Evolutionary conservation across 2,888 invertebrate genomes (phyloP), one percentile per base, ranked within the genome.

Genomic region (Altica lythri): DNA sequence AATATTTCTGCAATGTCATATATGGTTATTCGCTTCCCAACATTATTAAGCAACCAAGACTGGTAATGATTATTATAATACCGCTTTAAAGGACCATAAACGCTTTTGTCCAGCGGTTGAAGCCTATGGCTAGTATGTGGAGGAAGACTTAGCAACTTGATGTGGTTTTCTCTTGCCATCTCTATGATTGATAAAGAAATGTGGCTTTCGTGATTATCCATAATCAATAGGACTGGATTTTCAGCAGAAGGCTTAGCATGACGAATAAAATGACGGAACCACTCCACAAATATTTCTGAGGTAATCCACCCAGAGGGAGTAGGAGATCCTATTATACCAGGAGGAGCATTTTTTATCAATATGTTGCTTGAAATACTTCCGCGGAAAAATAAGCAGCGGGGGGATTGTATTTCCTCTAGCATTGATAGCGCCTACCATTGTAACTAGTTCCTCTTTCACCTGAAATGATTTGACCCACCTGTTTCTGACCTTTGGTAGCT

Each of bases 401-500:
- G 61, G 61, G 9, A 57, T 46, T 19, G 37, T 43, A 35, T 58
- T 58, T 10, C 58, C 49, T 9, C 16, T 27, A 18, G 54, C 57
- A 25, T 54, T 49, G 14, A 55, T 57, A 5, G 53, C 35, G 5
- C 52, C 52, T n/a, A 22, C 27, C 52, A 55, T 58, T 4, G 55
- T 58, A 12, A 55, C 49, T 4, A 14, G 55, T 55, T 1, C 30
- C 44, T 2, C 44, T 27, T 44, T 44, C 44, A 17, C 12, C 30
- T 13, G 55, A 60, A 38, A 49, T 53, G 35, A 56, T 60, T 4
- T 60, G 57, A 10, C 55, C 60, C 9, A 60, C 60, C 48, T 60
- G 58, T 32, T 46, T 60, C 42, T 62, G 60, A 10, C 59, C 60
- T 25, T 51, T 56, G 12, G 9, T 60, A 16, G 58, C 57, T 30